phyloP scores from a whole-genome alignment of 2,113 vertebrate species.

The Actinemys pallida region DNA sequence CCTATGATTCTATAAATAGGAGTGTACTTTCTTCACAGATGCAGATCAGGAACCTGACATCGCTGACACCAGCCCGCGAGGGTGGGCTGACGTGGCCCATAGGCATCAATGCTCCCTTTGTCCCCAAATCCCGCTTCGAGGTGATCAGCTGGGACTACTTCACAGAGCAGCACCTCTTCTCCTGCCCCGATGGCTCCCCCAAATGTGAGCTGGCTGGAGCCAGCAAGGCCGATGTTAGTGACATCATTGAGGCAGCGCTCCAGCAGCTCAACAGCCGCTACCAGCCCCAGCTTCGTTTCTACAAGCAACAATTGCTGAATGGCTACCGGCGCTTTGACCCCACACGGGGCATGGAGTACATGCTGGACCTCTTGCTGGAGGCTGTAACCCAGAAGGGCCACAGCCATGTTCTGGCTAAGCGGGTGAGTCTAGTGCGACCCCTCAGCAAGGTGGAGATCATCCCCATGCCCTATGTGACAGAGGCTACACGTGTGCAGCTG shows the following conservation, averaged over 20 bases:
- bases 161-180: slow-evolving; percentile 93
- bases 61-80: slow-evolving; percentile 89
- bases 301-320: slow-evolving; percentile 88
- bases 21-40: slow-evolving; percentile 78
- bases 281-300: slow-evolving; percentile 92
- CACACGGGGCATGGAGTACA: slow-evolving; percentile 95
- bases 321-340: slow-evolving; percentile 96
- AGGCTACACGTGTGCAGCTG: slow-evolving; percentile 93
- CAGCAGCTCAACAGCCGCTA: slow-evolving; percentile 91
- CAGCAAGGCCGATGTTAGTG: slow-evolving; percentile 84
- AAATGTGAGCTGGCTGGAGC: slow-evolving; percentile 93
- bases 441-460: slow-evolving; percentile 94
- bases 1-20: not conserved
- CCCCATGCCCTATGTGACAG: slow-evolving; percentile 96
- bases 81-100: slow-evolving; percentile 91
- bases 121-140: slow-evolving; percentile 93
- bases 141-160: slow-evolving; percentile 98
- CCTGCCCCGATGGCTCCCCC: slow-evolving; percentile 89
- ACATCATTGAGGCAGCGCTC: slow-evolving; percentile 87
- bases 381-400: slow-evolving; percentile 92
- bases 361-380: slow-evolving; percentile 92
- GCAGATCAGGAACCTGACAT: slow-evolving; percentile 94
- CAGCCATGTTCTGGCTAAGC: slow-evolving; percentile 87
- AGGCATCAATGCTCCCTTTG: slow-evolving; percentile 92
- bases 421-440: slow-evolving; percentile 91